Conservation (phyloP, 2,797 vertebrate genomes). For the Champsocephalus esox region DNA sequence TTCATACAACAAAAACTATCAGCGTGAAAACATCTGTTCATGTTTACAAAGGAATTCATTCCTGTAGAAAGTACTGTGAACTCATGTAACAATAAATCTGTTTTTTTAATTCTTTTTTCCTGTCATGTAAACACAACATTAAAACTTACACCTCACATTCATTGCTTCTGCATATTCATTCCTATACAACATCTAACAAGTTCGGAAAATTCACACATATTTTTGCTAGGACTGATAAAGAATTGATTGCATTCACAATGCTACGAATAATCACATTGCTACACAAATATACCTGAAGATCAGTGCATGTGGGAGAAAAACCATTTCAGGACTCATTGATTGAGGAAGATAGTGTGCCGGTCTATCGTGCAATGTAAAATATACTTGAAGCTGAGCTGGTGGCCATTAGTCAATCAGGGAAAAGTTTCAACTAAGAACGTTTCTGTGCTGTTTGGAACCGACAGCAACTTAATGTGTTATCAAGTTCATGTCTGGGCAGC, state of each 20-base stretch:
- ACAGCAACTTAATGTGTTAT: conserved; percentile 29
- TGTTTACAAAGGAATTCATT: conserved; percentile 6
- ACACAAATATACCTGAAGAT: conserved; percentile 2
- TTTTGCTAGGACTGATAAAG: background rate
- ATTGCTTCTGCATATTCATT: background rate
- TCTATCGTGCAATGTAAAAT: conserved; percentile 21
- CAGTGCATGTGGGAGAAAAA: conserved; percentile 3
- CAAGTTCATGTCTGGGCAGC: conserved; percentile 31
- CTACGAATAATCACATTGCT: conserved; percentile 2
- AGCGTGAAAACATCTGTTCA: conserved; percentile 19
- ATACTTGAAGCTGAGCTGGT: conserved; percentile 16
- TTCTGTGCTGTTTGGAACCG: conserved; percentile 8
- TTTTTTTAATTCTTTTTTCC: background rate
- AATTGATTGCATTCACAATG: background rate
- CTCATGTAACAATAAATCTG: background rate
- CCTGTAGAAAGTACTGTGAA: background rate
- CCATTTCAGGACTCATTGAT: background rate
- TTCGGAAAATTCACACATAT: background rate
- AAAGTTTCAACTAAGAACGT: conserved; percentile 25
- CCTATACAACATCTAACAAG: background rate
- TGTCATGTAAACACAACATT: conserved; percentile 8
- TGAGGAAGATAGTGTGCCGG: conserved; percentile 8
- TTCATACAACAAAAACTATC: conserved; percentile 8
- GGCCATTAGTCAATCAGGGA: conserved; percentile 31
- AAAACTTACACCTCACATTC: background rate